A percentile compares a stretch with the other conserved stretches of the same genome.
Evolutionary conservation across 2,113 vertebrate genomes (phyloP).

Genomic region (Burhinus bistriatus): DNA sequence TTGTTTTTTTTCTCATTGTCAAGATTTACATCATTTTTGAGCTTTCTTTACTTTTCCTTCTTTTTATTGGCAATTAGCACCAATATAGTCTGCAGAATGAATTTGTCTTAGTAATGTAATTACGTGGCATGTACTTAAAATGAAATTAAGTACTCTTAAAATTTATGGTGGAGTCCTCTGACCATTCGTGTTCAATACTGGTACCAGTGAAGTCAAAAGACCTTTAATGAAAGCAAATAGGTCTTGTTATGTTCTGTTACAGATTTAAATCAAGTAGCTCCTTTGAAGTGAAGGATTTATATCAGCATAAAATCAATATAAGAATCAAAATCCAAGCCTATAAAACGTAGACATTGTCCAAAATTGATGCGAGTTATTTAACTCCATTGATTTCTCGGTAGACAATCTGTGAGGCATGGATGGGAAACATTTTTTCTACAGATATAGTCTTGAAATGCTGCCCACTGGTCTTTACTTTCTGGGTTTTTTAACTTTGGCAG

Average conservation of each 20-base stretch:
- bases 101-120: background rate
- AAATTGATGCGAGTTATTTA: background rate
- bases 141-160: background rate
- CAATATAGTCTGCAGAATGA: background rate
- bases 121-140: background rate
- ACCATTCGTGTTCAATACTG: background rate
- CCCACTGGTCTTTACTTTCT: background rate
- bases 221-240: background rate
- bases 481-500: background rate
- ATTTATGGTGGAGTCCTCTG: background rate
- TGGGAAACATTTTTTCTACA: background rate
- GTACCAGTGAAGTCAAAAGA: background rate
- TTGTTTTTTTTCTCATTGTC: background rate
- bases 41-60: background rate
- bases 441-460: background rate
- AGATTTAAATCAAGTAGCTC: constrained; percentile 2
- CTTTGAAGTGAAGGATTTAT: constrained; percentile 37
- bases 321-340: constrained; percentile 12
- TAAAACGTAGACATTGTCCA: background rate
- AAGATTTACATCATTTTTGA: background rate
- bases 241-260: background rate
- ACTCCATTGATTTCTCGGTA: background rate
- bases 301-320: constrained; percentile 27
- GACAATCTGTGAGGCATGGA: background rate
- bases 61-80: background rate